Conservation (phyloP, 2,797 vertebrate species). For the Pseudochirops corinnae region DNA sequence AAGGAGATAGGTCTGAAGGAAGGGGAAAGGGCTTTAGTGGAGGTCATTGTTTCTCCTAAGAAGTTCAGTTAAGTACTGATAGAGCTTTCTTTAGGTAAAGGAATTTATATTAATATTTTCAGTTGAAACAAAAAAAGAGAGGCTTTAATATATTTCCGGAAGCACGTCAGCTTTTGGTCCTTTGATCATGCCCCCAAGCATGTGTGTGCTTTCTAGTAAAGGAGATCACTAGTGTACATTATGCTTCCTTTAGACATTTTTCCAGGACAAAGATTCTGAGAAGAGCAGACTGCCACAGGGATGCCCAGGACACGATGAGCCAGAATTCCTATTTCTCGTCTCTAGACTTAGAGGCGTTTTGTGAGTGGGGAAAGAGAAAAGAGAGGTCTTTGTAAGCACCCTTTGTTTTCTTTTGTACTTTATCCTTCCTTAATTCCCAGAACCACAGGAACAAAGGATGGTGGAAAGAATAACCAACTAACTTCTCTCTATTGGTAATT, state of each 20-base stretch:
- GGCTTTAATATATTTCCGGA: not conserved
- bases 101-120: not conserved
- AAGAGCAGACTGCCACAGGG: not conserved
- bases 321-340: not conserved
- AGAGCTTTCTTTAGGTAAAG: not conserved
- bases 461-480: not conserved
- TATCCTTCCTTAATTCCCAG: not conserved
- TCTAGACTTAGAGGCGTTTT: not conserved
- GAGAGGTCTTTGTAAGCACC: not conserved
- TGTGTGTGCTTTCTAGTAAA: not conserved
- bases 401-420: not conserved
- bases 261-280: not conserved
- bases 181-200: not conserved
- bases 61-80: not conserved
- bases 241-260: not conserved
- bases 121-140: not conserved
- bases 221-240: not conserved
- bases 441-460: not conserved
- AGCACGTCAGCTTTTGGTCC: not conserved
- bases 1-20: not conserved
- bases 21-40: not conserved
- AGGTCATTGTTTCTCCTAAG: not conserved
- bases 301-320: not conserved
- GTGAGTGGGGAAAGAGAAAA: not conserved
- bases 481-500: not conserved